phyloP scores from a whole-genome alignment of 2,797 vertebrate genomes.

The Betta splendens region DNA sequence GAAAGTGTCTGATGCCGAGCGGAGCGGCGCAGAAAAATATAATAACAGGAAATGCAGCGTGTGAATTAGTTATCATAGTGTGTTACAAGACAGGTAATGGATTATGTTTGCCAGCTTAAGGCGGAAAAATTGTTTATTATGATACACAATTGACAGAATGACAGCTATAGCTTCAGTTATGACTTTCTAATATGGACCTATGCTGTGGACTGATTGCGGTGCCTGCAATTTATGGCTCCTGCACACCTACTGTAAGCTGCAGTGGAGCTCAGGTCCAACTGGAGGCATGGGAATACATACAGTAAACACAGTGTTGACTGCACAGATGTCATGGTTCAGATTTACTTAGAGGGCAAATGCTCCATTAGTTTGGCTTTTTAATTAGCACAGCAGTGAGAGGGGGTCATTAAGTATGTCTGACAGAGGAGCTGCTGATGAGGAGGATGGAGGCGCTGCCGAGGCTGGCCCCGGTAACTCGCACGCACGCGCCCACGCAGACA shows the following conservation, averaged over 20 bases:
- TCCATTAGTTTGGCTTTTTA: slow-evolving; percentile 84
- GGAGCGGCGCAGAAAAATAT: slow-evolving; percentile 26
- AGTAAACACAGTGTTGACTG: slow-evolving; percentile 73
- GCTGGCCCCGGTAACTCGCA: slow-evolving; percentile 30
- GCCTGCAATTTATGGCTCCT: slow-evolving; percentile 47
- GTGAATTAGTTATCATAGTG: slow-evolving; percentile 56
- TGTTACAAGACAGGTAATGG: slow-evolving; percentile 54
- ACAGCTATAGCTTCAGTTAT: slow-evolving; percentile 32
- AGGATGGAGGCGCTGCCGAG: slow-evolving; percentile 71
- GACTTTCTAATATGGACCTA: slow-evolving; percentile 30
- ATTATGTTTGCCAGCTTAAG: slow-evolving; percentile 57
- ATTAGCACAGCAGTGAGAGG: slow-evolving; percentile 82
- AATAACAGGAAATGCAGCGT: slow-evolving; percentile 51
- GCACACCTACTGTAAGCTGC: slow-evolving; percentile 55
- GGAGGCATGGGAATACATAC: slow-evolving; percentile 47
- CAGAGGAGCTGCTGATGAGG: slow-evolving; percentile 79
- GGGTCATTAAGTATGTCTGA: slow-evolving; percentile 83
- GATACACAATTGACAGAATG: slow-evolving; percentile 37
- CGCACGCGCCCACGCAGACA: slow-evolving; percentile 18
- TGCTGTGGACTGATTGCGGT: slow-evolving; percentile 55
- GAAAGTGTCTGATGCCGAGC: slow-evolving; percentile 31
- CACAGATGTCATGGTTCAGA: slow-evolving; percentile 77
- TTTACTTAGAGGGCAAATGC: slow-evolving; percentile 83
- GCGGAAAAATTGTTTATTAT: slow-evolving; percentile 50
- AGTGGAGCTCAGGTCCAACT: slow-evolving; percentile 44